phyloP scores from a whole-genome alignment of 2,888 invertebrate genomes.

The Teleogryllus oceanicus region DNA sequence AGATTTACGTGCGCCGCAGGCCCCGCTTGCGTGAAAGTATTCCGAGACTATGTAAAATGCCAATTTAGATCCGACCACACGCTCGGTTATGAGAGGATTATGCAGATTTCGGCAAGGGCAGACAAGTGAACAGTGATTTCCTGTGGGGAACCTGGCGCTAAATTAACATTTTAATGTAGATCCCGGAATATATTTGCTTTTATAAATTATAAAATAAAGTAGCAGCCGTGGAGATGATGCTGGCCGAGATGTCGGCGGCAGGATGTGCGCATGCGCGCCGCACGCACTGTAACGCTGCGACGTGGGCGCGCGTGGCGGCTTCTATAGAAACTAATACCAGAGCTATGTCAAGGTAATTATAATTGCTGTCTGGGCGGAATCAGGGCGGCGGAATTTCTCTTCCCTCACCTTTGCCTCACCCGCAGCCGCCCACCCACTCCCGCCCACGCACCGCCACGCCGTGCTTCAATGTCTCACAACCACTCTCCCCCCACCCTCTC shows the following conservation, averaged over 20 bases:
- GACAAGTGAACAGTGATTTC: conserved; percentile 7
- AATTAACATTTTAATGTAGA: conserved; percentile 18
- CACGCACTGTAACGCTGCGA: too few relatives aligned
- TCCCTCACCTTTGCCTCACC: background rate
- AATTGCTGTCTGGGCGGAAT: conserved; percentile 23
- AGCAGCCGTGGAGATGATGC: background rate
- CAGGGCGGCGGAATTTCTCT: background rate
- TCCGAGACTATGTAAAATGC: conserved; percentile 18
- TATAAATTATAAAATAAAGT: conserved; percentile 18
- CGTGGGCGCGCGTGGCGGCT: too few relatives aligned
- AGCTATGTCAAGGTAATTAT: conserved; percentile 27
- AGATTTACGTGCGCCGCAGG: background rate
- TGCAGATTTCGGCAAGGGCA: conserved; percentile 18
- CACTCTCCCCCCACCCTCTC: background rate
- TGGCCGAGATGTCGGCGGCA: too few relatives aligned
- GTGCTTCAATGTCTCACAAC: background rate
- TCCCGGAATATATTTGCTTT: conserved; percentile 18
- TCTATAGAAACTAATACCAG: background rate
- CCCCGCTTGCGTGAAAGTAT: conserved; percentile 4
- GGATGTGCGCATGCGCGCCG: too few relatives aligned
- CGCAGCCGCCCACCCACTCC: background rate
- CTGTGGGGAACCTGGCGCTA: conserved; percentile 18
- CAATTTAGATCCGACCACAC: conserved; percentile 9
- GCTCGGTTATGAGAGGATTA: conserved; percentile 10
- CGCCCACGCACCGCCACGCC: background rate